Evolutionary conservation across 1,140 invertebrate genomes (phyloP).

Genomic region (Mamestra configurata): DNA sequence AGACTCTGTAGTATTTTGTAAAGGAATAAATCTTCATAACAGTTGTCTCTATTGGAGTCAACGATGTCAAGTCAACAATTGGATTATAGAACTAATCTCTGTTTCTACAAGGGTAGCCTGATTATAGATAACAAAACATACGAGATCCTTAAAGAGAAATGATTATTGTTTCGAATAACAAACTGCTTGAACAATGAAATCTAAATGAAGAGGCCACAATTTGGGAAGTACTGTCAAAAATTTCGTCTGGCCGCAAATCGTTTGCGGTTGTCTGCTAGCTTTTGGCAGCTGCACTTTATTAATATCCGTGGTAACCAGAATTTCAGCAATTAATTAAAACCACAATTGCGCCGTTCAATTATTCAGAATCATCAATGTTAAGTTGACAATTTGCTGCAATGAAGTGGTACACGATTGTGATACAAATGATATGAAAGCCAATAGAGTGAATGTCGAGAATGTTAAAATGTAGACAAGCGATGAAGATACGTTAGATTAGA

Average conservation of each 20-base stretch:
- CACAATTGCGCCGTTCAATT: conserved; percentile 20
- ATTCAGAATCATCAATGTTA: conserved; percentile 7
- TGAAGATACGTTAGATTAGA: not conserved
- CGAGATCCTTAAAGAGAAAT: not conserved
- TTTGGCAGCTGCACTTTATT: conserved; percentile 21
- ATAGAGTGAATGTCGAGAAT: not conserved
- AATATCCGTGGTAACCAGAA: conserved; percentile 4
- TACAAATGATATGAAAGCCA: conserved; percentile 4
- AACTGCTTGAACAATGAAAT: not conserved
- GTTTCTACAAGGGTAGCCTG: conserved; percentile 11
- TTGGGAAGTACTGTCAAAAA: not conserved
- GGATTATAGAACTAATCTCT: conserved; percentile 21
- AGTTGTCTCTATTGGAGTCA: conserved; percentile 15
- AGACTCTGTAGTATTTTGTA: not conserved
- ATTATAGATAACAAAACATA: conserved; percentile 15
- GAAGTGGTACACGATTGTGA: not conserved
- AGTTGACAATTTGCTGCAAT: not conserved
- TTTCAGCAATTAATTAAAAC: conserved; percentile 34
- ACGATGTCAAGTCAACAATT: conserved; percentile 23
- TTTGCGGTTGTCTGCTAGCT: conserved; percentile 12
- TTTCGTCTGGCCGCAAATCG: conserved; percentile 18
- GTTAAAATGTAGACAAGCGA: not conserved
- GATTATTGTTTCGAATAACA: not conserved
- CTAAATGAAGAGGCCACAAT: not conserved
- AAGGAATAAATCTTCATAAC: conserved; percentile 19